Percentiles rank a stretch among this genome's conserved stretches.
phyloP scores from a whole-genome alignment of 1,140 invertebrate genomes.

The Neodiprion virginianus region DNA sequence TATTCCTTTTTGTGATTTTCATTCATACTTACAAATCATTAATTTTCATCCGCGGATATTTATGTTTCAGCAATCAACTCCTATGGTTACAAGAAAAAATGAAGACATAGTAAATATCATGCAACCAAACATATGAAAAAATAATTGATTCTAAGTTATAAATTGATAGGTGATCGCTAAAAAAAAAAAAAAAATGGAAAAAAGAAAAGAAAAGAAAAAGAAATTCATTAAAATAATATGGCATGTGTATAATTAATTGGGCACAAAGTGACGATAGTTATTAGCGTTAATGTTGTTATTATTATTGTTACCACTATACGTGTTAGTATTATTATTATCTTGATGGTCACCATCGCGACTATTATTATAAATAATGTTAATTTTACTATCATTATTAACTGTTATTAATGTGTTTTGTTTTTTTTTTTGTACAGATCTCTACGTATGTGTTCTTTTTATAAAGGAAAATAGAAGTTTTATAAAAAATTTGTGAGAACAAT shows the following conservation, averaged over 20 bases:
- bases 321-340: neutral
- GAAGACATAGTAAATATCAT: slow-evolving; percentile 25
- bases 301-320: neutral
- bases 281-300: neutral
- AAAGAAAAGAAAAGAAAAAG: neutral
- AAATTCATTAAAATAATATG: neutral
- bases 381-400: too few relatives aligned
- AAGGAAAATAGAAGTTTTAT: too few relatives aligned
- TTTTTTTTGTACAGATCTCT: too few relatives aligned
- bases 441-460: too few relatives aligned
- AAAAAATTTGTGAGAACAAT: too few relatives aligned
- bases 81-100: slow-evolving; percentile 76
- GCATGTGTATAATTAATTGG: neutral
- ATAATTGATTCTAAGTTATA: neutral
- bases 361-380: too few relatives aligned
- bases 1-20: too few relatives aligned
- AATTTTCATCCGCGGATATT: slow-evolving; percentile 16
- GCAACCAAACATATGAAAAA: neutral
- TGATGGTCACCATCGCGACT: too few relatives aligned
- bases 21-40: too few relatives aligned
- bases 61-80: slow-evolving; percentile 75
- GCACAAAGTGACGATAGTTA: neutral
- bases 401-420: too few relatives aligned
- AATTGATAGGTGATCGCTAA: neutral
- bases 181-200: neutral